Conservation (phyloP, 2,888 invertebrate genomes). For the Axea sp. region DNA sequence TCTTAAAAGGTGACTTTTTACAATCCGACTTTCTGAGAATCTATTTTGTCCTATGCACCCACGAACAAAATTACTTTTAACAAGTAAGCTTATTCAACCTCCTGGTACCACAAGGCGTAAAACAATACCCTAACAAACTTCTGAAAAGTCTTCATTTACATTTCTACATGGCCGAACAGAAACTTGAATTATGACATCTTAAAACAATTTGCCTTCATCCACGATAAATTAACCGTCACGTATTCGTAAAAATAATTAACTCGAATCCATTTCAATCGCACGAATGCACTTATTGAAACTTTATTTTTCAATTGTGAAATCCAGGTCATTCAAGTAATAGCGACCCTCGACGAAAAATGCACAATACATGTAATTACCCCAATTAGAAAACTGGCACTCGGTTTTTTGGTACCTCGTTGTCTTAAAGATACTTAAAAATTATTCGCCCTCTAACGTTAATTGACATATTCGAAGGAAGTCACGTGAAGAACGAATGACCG, state of each 20-base stretch:
- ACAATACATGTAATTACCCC: too few relatives aligned
- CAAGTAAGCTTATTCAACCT: conserved; percentile 2
- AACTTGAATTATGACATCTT: conserved; percentile 14
- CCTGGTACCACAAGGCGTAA: conserved; percentile 23
- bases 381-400: too few relatives aligned
- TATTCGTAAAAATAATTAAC: conserved; percentile 10
- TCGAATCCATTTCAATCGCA: conserved; percentile 10
- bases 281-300: too few relatives aligned
- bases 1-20: neutral
- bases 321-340: too few relatives aligned
- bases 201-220: conserved; percentile 21
- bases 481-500: conserved; percentile 68
- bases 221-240: conserved; percentile 18
- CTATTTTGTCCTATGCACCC: neutral
- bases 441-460: too few relatives aligned
- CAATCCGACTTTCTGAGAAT: neutral
- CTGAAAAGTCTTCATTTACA: neutral
- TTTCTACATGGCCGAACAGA: conserved; percentile 3
- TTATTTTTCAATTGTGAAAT: conserved; percentile 1
- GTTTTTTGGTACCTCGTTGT: too few relatives aligned
- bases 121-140: conserved; percentile 17
- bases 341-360: too few relatives aligned
- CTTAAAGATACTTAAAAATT: too few relatives aligned
- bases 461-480: conserved; percentile 26
- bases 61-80: conserved; percentile 1